Conservation (phyloP, 2,797 vertebrate species). For the Cryptoprocta ferox region DNA sequence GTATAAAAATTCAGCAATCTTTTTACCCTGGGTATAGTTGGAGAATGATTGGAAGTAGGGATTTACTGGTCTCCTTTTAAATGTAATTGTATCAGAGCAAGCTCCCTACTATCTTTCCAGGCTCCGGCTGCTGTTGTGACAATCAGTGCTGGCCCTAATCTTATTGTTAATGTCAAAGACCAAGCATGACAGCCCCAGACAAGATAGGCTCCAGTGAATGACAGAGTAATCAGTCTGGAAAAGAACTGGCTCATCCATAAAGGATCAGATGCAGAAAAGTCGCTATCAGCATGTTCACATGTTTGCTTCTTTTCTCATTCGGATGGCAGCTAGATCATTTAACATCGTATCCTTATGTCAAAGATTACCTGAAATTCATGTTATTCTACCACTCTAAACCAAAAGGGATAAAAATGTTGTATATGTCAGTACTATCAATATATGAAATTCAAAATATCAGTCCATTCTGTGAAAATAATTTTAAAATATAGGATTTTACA, state of each 20-base stretch:
- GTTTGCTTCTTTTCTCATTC: conserved; percentile 81
- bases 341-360: conserved; percentile 75
- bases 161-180: conserved; percentile 86
- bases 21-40: not conserved
- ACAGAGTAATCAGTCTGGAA: conserved; percentile 86
- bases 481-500: conserved; percentile 29
- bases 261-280: conserved; percentile 77
- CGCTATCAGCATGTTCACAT: conserved; percentile 84
- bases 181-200: conserved; percentile 79
- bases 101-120: conserved; percentile 65
- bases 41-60: conserved; percentile 48
- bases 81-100: conserved; percentile 74
- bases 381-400: conserved; percentile 77
- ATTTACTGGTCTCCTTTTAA: conserved; percentile 79
- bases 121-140: conserved; percentile 75
- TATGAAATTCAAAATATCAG: conserved; percentile 66
- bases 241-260: conserved; percentile 84
- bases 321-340: conserved; percentile 80
- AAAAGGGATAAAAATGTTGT: conserved; percentile 68
- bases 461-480: conserved; percentile 65
- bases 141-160: conserved; percentile 83
- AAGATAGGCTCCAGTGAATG: conserved; percentile 86
- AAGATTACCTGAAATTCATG: conserved; percentile 81
- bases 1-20: conserved; percentile 43
- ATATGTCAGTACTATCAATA: conserved; percentile 61